Evolutionary conservation across 2,113 vertebrate species (phyloP).

Genomic region (Orientallactaga bullata): DNA sequence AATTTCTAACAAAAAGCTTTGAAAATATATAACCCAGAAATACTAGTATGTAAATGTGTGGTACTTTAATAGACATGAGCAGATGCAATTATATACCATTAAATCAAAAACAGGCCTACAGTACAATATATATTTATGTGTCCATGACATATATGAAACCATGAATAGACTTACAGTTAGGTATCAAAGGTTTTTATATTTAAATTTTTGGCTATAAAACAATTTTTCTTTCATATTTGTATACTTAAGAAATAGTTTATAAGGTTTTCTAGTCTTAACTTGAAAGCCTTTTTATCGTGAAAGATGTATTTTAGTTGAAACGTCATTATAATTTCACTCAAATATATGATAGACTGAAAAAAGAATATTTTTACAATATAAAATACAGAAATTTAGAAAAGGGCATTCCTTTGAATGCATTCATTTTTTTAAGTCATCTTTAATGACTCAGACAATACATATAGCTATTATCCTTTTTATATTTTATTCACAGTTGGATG

Average conservation of each 20-base stretch:
- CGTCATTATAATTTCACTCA: background rate
- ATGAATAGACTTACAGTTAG: background rate
- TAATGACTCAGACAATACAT: background rate
- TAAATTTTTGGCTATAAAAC: background rate
- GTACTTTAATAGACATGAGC: background rate
- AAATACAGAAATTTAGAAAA: background rate
- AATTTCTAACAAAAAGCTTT: background rate
- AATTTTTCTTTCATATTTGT: background rate
- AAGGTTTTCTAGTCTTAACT: background rate
- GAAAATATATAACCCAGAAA: background rate
- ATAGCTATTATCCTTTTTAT: background rate
- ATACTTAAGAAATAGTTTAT: background rate
- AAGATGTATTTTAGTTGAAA: background rate
- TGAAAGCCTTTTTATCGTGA: background rate
- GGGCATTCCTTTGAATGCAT: background rate
- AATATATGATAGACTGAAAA: background rate
- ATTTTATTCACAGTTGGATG: background rate
- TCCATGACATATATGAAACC: background rate
- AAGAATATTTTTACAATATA: background rate
- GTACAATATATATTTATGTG: background rate
- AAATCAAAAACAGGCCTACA: background rate
- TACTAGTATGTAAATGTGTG: background rate
- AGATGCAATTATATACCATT: background rate
- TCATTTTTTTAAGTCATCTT: background rate
- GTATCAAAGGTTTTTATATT: background rate